Conservation (phyloP, 2,113 vertebrate genomes). For the Poicephalus gulielmi region DNA sequence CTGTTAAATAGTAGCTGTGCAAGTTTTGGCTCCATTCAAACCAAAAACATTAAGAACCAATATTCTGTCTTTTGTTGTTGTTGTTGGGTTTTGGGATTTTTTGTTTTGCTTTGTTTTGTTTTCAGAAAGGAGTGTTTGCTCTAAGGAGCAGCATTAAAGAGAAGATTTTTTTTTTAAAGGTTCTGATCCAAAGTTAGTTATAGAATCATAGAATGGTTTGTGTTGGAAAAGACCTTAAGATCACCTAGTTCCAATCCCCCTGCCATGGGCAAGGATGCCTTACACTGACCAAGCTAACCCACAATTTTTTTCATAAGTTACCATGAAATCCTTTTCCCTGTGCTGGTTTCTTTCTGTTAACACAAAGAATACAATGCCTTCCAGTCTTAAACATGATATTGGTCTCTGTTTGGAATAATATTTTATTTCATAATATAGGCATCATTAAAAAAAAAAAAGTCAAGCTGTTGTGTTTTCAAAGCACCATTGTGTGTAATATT, state of each 20-base stretch:
- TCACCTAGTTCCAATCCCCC: not conserved
- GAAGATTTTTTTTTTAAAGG: not conserved
- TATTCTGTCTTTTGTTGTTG: not conserved
- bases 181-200: conserved; percentile 56
- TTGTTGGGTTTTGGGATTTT: not conserved
- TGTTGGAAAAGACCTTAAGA: not conserved
- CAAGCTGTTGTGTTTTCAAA: not conserved
- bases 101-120: not conserved
- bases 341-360: conserved; percentile 28
- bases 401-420: conserved; percentile 14
- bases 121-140: not conserved
- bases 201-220: not conserved
- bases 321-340: not conserved
- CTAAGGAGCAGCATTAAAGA: conserved; percentile 3
- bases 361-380: not conserved
- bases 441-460: not conserved
- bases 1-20: not conserved
- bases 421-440: conserved; percentile 8
- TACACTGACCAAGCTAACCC: not conserved
- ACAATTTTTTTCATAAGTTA: conserved; percentile 36
- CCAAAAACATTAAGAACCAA: not conserved
- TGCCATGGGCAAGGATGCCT: not conserved
- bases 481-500: not conserved
- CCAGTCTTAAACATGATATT: not conserved
- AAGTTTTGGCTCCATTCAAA: not conserved